These are phyloP conservation scores for Pygoscelis antarcticus DNA, from an alignment of 2,113 vertebrate species.

Conservation along the genomic window DNA sequence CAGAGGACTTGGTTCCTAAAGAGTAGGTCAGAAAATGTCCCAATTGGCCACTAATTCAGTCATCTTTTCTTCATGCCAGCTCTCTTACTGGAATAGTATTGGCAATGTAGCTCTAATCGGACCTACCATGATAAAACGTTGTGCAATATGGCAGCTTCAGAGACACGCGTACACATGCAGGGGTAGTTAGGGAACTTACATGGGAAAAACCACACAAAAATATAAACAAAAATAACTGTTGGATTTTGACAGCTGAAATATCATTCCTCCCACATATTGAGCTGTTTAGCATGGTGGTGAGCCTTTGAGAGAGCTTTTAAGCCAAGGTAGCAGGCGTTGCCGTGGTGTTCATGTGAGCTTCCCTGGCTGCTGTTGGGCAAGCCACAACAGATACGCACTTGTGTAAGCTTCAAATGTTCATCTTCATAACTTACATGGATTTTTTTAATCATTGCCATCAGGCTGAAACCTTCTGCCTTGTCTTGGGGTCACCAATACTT, in stretches of 20 bases:
- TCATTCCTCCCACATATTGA: not conserved
- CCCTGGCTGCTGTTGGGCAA: conserved; percentile 1
- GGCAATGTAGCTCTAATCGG: conserved; percentile 16
- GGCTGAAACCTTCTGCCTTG: not conserved
- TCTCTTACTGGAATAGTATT: conserved; percentile 57
- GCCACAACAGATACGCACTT: not conserved
- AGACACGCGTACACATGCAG: not conserved
- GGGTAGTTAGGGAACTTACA: not conserved
- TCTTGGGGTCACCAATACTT: not conserved
- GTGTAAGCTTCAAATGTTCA: not conserved
- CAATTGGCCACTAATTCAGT: conserved; percentile 75
- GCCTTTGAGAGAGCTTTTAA: not conserved
- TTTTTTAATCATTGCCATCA: not conserved
- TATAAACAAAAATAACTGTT: not conserved
- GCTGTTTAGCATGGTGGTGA: not conserved
- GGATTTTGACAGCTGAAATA: conserved; percentile 10
- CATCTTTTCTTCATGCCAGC: conserved; percentile 76
- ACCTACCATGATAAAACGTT: conserved; percentile 17
- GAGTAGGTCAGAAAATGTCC: conserved; percentile 79
- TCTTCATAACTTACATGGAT: not conserved
- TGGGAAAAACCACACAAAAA: not conserved
- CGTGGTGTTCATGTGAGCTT: not conserved
- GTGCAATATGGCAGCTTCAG: conserved; percentile 49
- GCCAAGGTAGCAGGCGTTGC: not conserved
- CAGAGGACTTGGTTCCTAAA: conserved; percentile 79